A percentile compares a stretch with the other conserved stretches of the same genome.
Evolutionary conservation across 2,888 invertebrate species (phyloP).

Genomic region (Imbricaverruca yamaguchii): DNA sequence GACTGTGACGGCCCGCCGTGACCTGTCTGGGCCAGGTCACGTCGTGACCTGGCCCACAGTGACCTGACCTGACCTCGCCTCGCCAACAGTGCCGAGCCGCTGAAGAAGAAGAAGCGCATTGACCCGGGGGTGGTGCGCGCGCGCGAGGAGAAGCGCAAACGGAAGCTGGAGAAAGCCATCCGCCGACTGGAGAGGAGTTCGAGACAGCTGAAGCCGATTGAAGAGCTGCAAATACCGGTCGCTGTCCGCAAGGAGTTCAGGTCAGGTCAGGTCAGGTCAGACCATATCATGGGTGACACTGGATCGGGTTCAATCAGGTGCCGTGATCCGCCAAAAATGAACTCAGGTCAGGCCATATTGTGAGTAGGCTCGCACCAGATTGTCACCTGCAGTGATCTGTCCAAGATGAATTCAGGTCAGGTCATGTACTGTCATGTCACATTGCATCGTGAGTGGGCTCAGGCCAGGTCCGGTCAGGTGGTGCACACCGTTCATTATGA

Average conservation of each 20-base stretch:
- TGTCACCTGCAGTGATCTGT: no score
- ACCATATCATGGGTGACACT: no score
- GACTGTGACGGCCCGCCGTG: no score
- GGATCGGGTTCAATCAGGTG: no score
- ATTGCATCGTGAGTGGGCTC: no score
- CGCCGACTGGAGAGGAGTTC: slow-evolving; percentile 69
- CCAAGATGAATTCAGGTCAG: no score
- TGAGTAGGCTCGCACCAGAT: no score
- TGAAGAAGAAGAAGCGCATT: slow-evolving; percentile 44
- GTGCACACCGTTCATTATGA: no score
- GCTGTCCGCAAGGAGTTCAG: slow-evolving; percentile 55
- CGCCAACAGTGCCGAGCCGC: slow-evolving; percentile 12
- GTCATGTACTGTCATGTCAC: no score
- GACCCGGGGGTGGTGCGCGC: slow-evolving; percentile 73
- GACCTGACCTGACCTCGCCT: not conserved
- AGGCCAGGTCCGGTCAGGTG: no score
- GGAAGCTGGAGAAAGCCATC: slow-evolving; percentile 80
- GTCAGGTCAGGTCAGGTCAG: slow-evolving; percentile 50
- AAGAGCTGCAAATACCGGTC: slow-evolving; percentile 70
- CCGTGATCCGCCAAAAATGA: no score
- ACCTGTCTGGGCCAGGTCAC: not conserved
- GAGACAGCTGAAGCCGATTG: slow-evolving; percentile 78
- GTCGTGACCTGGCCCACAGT: not conserved
- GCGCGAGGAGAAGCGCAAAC: slow-evolving; percentile 71
- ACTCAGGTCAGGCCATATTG: no score